Conservation (phyloP, 2,797 vertebrate species). For the Echiichthys vipera region DNA sequence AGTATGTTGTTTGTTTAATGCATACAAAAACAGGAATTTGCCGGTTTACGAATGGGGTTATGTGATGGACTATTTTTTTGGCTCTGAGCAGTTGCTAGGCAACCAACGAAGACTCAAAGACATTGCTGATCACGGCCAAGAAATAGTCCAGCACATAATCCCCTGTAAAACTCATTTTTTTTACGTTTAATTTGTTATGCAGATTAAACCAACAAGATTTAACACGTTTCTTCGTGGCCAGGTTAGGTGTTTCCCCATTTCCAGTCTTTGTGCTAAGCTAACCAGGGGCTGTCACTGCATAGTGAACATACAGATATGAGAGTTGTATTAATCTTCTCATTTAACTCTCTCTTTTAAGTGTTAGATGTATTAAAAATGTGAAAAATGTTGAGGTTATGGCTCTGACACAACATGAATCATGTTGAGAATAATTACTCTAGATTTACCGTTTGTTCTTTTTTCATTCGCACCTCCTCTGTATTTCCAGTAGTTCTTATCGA, state of each 20-base stretch:
- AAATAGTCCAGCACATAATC: conserved; percentile 5
- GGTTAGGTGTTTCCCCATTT: conserved; percentile 9
- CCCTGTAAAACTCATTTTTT: background rate
- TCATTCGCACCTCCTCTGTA: conserved; percentile 35
- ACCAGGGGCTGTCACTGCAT: conserved; percentile 4
- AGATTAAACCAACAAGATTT: conserved; percentile 12
- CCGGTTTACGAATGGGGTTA: background rate
- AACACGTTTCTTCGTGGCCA: background rate
- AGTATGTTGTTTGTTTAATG: conserved; percentile 29
- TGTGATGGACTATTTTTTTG: conserved; percentile 9
- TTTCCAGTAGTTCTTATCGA: conserved; percentile 35
- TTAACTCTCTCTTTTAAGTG: conserved; percentile 24
- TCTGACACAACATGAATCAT: conserved; percentile 40
- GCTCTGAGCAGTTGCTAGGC: conserved; percentile 33
- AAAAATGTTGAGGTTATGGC: conserved; percentile 25
- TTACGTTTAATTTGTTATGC: background rate
- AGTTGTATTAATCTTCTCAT: conserved; percentile 25
- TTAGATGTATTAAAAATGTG: conserved; percentile 35
- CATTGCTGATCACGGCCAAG: background rate
- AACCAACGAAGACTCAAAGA: conserved; percentile 12
- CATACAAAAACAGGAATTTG: conserved; percentile 1
- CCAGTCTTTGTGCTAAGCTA: conserved; percentile 22
- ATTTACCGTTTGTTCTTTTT: conserved; percentile 22
- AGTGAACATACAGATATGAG: conserved; percentile 8
- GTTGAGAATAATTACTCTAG: conserved; percentile 42